Evolutionary conservation across 2,113 vertebrate genomes (phyloP), one percentile per base, ranked within the genome.

Genomic region (Electrona antarctica): DNA sequence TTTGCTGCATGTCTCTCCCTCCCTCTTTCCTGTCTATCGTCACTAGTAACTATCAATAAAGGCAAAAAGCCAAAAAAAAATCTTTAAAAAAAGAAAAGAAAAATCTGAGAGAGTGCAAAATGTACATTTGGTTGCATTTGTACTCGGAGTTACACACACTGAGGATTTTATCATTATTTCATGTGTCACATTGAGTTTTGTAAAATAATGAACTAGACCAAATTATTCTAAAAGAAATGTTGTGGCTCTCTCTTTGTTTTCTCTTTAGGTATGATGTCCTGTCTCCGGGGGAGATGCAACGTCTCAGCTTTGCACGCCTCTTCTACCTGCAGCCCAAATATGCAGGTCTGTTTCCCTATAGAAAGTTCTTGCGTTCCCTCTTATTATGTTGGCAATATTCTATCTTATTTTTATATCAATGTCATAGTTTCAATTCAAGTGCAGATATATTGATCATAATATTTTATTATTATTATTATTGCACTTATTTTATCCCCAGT

Each of bases 281-380:
- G 75, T 98, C 97, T 14, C 97, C 98, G 0, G 98, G 98, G 55
- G 98, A 99, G 89, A 98, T 99, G 95, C 98, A 99, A 84, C 95
- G 96, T 64, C 95, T 99, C 7, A 95, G 94, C 0, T 99, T 99
- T 74, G 94, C 96, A 33, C 91, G 98, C 2, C 95, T 99, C 7
- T 99, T 98, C 91, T 99, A 99, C 87, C 91, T 99, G 50, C 97
- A 99, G 86, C 98, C 98, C 0, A 95, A 95, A 90, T 99, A 96
- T 0, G 97, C 97, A 81, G 94, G 98, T 99, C 58, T 85, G 94
- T 80, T 10, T 2, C 21, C 28, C 3, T 28, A 8, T 3, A 12
- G 8, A 41, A 29, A 21, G 8, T 64, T 12, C 47, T 10, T 50
- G 13, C n/a, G 5, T 41, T 6, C 33, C 33, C 33, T 41, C 33